Base-by-base conservation (phyloP, 2,113 vertebrate genomes). In the Nyctereutes procyonoides region DNA sequence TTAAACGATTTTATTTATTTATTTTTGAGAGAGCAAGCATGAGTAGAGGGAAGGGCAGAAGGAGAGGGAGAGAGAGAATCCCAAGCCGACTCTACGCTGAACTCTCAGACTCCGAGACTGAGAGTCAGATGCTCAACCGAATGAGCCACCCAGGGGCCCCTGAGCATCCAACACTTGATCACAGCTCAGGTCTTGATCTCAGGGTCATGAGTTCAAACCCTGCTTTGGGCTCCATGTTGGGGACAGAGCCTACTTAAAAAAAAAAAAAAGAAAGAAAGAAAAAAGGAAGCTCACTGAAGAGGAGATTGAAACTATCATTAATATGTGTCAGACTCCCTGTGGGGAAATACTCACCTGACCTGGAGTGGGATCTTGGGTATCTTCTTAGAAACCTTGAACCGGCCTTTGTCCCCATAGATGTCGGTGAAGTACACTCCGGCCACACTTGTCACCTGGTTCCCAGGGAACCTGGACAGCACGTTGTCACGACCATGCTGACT, bases 361-460 rank as follows among this genome's bases (percentile, higher is more conserved):
- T 60, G 16, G 2, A 98, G 84, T 6, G 98, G 97, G 43, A 98
- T 97, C 67, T 65, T 93, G 92, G 98, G 98, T 19, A 98, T 85
- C 93, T 98, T 95, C 76, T 96, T 96, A 26, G 97, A 97, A 88
- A 98, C 67, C 28, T 96, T 93, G 76, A 97, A 96, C 16, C 0
- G 26, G 12, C 58, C 65, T 38, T 0, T 85, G 69, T 98, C 92
- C 22, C 97, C 98, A 58, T 2, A 97, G 65, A 38, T 84, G 48
- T 97, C 92, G 0, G 98, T 98, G 93, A 98, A 98, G 84, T 98
- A 98, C 60, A 98, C 97, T 22, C 98, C 98, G 0, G 98, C 96
- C 48, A 98, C 95, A 32, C 98, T 95, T 56, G 98, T 98, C 88
- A 98, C 86, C 88, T 93, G 83, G 76, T 98, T 98, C 53, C 98